phyloP scores from a whole-genome alignment of 2,113 vertebrate genomes.

The Perognathus longimembris region DNA sequence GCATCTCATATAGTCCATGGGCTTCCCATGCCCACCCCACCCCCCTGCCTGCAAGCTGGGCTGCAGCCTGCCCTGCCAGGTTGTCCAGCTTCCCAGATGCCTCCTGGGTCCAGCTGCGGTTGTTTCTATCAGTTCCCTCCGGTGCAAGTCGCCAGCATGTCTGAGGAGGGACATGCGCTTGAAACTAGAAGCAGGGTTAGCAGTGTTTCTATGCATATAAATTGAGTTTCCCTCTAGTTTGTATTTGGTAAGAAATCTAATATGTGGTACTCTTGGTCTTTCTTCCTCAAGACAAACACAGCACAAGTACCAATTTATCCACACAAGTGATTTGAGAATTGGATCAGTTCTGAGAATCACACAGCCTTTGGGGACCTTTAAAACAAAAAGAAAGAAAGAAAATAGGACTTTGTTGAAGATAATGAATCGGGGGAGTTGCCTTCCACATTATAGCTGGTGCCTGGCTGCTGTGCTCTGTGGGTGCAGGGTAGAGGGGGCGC shows the following conservation, averaged over 20 bases:
- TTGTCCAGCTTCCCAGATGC: not conserved
- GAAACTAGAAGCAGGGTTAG: not conserved
- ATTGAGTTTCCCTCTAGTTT: not conserved
- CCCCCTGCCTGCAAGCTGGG: not conserved
- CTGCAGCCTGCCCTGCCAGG: not conserved
- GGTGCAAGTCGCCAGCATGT: not conserved
- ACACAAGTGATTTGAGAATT: not conserved
- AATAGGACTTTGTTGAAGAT: not conserved
- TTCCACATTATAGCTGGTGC: not conserved
- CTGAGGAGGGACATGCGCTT: not conserved
- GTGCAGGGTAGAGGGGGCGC: not conserved
- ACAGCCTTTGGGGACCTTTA: not conserved
- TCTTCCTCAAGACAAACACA: not conserved
- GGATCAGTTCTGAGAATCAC: not conserved
- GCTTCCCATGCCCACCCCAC: not conserved
- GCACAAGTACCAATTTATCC: not conserved
- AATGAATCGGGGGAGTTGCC: not conserved
- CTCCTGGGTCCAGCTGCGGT: not conserved
- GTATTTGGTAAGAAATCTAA: constrained; percentile 13
- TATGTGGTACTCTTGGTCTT: not conserved
- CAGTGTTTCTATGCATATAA: not conserved
- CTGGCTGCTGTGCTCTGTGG: not conserved
- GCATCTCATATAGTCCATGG: too few relatives aligned
- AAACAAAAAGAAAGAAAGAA: not conserved
- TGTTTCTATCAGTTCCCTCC: not conserved